Base-by-base conservation (phyloP, 2,113 vertebrate genomes). In the Eublepharis macularius region DNA sequence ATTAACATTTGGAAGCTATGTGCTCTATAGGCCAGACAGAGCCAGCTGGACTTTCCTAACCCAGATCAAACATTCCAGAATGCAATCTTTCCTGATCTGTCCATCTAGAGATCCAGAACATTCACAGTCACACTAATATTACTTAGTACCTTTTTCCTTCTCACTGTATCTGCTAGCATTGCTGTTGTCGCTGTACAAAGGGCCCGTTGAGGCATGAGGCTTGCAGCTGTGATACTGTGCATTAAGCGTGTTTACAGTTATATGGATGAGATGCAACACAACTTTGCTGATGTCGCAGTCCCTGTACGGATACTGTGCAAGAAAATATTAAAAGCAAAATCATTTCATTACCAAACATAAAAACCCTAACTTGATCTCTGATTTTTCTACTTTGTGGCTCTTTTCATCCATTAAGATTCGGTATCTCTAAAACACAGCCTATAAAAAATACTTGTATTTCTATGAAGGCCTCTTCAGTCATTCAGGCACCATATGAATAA, bases 151-250 rank as follows among this genome's bases (percentile, higher is more conserved):
- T 98, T 99, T 99, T 91, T 99, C 99, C 87, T 99, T 99, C 84
- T 99, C 99, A 76, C 98, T 99, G 96, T 99, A 99, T 93, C 98
- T 97, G 96, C 98, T 99, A 93, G 98, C 97, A 94, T 99, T 99
- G 92, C 98, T 99, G 97, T 97, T 99, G 96, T 99, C 99, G 79
- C 98, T 99, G 97, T 98, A 99, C 91, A 99, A 95, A 21, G 99
- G 98, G 29, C 99, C 98, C 12, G 98, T 97, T 16, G 98, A 96
- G 75, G 98, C 97, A 32, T 99, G 98, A 2, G 98, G 98, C 87
- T 98, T 98, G 95, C 99, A 99, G 97, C 99, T 99, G 95, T 99
- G 99, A 92, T 99, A 99, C 86, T 99, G 99, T 4, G 99, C 98
- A 0, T 99, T 99, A 89, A 99, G 97, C 0, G 99, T 99, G 95